Conservation (phyloP, 2,113 vertebrate species). For the Aptenodytes forsteri region DNA sequence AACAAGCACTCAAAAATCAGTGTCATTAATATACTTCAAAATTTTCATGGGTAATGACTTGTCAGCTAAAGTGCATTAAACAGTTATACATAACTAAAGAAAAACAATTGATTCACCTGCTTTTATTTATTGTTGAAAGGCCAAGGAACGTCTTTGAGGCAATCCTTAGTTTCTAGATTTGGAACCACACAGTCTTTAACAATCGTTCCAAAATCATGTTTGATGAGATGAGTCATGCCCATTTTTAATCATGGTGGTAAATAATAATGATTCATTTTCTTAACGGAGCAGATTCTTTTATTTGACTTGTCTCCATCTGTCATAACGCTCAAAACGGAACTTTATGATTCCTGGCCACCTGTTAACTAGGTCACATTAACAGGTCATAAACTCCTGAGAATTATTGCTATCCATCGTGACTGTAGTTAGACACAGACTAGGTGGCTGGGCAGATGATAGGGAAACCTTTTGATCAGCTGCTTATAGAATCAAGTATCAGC, state of each 20-base stretch:
- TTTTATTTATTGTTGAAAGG: not conserved
- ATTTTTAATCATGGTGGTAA: not conserved
- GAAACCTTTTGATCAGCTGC: not conserved
- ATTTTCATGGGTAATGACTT: not conserved
- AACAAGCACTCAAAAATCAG: not conserved
- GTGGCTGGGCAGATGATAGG: not conserved
- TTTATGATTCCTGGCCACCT: not conserved
- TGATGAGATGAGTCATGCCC: not conserved
- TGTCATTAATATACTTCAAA: not conserved
- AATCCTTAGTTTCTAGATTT: not conserved
- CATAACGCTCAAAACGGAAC: not conserved
- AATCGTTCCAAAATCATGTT: not conserved
- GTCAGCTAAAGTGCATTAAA: not conserved
- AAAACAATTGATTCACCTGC: not conserved
- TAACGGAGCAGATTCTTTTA: not conserved
- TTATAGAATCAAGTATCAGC: not conserved
- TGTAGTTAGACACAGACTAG: not conserved
- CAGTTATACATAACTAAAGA: not conserved
- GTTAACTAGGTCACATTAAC: not conserved
- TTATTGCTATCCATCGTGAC: accelerated
- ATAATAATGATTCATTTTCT: not conserved
- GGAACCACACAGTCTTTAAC: not conserved
- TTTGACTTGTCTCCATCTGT: not conserved
- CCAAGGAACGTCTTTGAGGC: not conserved
- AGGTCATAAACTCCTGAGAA: not conserved